Evolutionary conservation across 2,113 vertebrate genomes (phyloP).

Genomic region (Nothocercus julius): DNA sequence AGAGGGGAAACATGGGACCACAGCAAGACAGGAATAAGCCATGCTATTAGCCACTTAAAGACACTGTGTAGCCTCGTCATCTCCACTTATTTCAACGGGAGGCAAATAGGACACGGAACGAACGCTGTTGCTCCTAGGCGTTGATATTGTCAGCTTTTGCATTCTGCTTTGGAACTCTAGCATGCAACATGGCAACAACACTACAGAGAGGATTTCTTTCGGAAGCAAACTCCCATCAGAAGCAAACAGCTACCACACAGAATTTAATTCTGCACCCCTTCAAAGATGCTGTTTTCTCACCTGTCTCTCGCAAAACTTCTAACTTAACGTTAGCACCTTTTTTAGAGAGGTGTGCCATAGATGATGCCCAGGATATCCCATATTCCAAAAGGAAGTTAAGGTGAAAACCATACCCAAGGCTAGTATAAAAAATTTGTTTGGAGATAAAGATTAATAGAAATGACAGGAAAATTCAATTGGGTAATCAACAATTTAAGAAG

Average conservation of each 20-base stretch:
- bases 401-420: neutral
- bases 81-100: neutral
- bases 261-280: neutral
- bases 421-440: neutral
- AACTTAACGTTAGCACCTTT: neutral
- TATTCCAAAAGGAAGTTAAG: neutral
- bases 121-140: neutral
- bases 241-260: neutral
- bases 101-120: fast-evolving
- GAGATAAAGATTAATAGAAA: neutral
- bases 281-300: neutral
- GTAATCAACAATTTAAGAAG: neutral
- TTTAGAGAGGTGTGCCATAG: neutral
- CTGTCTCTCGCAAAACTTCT: neutral
- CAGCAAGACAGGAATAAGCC: neutral
- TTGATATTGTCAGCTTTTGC: neutral
- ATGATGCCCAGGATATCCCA: neutral
- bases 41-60: neutral
- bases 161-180: neutral
- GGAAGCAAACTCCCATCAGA: neutral
- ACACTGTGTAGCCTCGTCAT: neutral
- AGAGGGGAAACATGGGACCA: neutral
- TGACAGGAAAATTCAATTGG: neutral
- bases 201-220: neutral
- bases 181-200: neutral